phyloP scores from a whole-genome alignment of 2,888 invertebrate species.

The Drosophila stalkeri region DNA sequence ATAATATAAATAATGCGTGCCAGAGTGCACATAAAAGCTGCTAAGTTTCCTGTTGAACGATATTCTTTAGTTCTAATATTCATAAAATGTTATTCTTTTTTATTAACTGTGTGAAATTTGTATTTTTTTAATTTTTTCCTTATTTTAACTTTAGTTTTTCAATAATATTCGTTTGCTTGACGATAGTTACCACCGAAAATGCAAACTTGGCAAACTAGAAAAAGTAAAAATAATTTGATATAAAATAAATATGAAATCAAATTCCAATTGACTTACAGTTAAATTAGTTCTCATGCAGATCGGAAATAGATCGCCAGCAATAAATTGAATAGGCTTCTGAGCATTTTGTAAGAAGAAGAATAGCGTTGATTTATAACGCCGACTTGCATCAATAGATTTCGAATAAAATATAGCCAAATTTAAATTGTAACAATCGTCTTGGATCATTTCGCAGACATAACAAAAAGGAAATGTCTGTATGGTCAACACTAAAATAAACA shows the following conservation, averaged over 20 bases:
- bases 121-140: no score
- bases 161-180: slow-evolving; percentile 47
- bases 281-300: slow-evolving; percentile 45
- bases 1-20: background rate
- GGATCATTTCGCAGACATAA: slow-evolving; percentile 47
- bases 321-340: slow-evolving; percentile 39
- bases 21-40: background rate
- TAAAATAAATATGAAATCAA: background rate
- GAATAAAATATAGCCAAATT: slow-evolving; percentile 46
- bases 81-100: background rate
- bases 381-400: slow-evolving; percentile 38
- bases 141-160: slow-evolving; percentile 21
- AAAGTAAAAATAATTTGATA: background rate
- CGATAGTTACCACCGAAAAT: slow-evolving; percentile 54
- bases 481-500: slow-evolving; percentile 22
- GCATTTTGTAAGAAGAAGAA: slow-evolving; percentile 37
- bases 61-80: background rate
- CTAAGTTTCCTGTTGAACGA: background rate
- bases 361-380: slow-evolving; percentile 46
- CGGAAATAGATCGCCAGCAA: slow-evolving; percentile 43
- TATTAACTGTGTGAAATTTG: background rate
- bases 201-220: slow-evolving; percentile 56
- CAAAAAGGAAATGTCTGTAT: slow-evolving; percentile 57
- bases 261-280: slow-evolving; percentile 22
- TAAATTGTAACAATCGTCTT: slow-evolving; percentile 38